phyloP scores from a whole-genome alignment of 1,140 invertebrate species.

The Chironomus tepperi region DNA sequence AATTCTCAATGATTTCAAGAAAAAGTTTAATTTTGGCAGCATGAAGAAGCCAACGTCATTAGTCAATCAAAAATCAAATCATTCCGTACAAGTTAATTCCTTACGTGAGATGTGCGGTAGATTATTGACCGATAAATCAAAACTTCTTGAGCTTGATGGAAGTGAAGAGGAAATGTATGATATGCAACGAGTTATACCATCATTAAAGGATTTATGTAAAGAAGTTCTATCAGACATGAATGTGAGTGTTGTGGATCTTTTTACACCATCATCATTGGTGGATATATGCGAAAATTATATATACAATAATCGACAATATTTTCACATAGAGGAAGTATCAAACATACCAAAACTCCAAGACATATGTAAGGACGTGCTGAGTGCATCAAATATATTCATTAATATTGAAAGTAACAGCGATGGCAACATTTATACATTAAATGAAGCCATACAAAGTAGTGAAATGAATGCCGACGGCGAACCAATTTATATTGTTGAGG shows the following conservation, averaged over 20 bases:
- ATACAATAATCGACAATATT: background rate
- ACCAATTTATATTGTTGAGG: constrained; percentile 20
- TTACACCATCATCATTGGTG: background rate
- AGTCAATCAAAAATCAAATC: constrained; percentile 12
- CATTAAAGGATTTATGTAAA: background rate
- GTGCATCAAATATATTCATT: background rate
- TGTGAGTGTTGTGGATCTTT: background rate
- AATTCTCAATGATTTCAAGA: background rate
- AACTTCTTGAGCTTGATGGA: background rate
- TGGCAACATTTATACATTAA: background rate
- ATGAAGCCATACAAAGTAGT: background rate
- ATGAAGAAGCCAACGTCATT: background rate
- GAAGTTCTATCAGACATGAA: background rate
- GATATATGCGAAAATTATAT: constrained; percentile 3
- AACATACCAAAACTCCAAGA: background rate
- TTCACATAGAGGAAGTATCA: constrained; percentile 10
- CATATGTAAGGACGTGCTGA: background rate
- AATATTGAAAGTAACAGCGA: background rate
- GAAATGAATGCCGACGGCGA: background rate
- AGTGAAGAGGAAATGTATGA: background rate
- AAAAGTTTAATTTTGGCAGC: constrained; percentile 3
- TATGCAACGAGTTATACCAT: background rate
- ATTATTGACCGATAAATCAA: background rate
- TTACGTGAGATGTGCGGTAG: background rate
- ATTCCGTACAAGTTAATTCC: background rate